Evolutionary conservation across 2,888 invertebrate species (phyloP), one percentile per base, ranked within the genome.

Genomic region (Cremastinae sp.): DNA sequence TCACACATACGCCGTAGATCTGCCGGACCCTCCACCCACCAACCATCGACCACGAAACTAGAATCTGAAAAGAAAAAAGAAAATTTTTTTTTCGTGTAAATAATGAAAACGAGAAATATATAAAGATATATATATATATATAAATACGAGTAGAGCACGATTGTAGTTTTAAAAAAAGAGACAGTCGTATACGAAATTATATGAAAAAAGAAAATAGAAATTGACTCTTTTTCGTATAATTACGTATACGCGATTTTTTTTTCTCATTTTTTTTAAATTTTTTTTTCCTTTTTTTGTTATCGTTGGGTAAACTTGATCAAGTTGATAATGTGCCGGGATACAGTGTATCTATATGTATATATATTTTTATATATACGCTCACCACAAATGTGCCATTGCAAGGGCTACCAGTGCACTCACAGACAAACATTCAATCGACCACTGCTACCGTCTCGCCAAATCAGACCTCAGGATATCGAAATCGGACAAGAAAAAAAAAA

Each of bases 341-440:
- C 51, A 69, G 64, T 62, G 28, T 69, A 68, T 68, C 68, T 68
- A 62, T 45, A 16, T 68, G 53, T 66, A 61, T 74, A 61, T 79
- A 66, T 70, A 68, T 72, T 38, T 45, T 47, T 79, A 79, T 75
- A 80, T 80, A 80, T 81, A 79, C 82, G 82, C 81, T 84, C 84
- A 84, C 83, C 84, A 86, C 83, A 84, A 84, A 86, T 84, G 85
- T 85, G 79, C 79, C 81, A 79, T 83, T 81, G 79, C 84, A 85
- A 86, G 81, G 87, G 86, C 86, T 87, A 88, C 86, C 84, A 87
- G 85, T 85, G 89, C 89, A 89, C 88, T 89, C 88, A 89, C 89
- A 89, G 89, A 89, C 89, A 89, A 89, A 89, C 88, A 89, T 89
- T 88, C 88, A 86, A 86, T 88, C 85, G 84, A 88, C 86, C 88